Conservation (phyloP, 2,113 vertebrate genomes). For the Rhegmatorhina hoffmannsi region DNA sequence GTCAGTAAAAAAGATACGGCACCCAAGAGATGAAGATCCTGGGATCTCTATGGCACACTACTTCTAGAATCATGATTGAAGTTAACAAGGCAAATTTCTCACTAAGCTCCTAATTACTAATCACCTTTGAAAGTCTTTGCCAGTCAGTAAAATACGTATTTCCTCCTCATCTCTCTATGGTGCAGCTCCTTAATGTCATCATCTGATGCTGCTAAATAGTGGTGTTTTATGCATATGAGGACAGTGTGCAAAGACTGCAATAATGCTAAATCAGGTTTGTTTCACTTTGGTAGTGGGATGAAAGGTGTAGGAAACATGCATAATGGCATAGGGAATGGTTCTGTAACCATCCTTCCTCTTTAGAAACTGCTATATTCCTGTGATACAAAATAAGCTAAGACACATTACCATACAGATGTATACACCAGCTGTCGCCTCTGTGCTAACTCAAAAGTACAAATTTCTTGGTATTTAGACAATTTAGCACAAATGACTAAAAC, state of each 20-base stretch:
- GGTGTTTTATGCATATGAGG: not conserved
- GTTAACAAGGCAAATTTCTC: not conserved
- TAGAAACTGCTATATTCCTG: not conserved
- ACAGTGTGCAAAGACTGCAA: not conserved
- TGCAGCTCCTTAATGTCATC: not conserved
- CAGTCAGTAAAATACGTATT: not conserved
- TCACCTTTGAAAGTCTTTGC: not conserved
- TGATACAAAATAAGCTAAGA: not conserved
- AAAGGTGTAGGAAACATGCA: not conserved
- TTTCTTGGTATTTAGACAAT: not conserved
- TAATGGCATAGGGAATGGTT: not conserved
- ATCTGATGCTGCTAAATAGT: not conserved
- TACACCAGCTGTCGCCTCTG: not conserved
- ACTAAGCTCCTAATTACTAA: constrained; percentile 2
- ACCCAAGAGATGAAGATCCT: not conserved
- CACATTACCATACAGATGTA: not conserved
- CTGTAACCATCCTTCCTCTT: not conserved
- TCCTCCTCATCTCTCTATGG: not conserved
- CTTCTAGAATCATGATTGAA: not conserved
- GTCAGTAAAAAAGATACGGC: not conserved
- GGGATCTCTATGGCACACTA: not conserved
- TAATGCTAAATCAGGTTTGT: not conserved
- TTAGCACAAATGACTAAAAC: not conserved
- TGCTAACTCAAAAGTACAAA: not conserved
- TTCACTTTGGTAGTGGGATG: accelerated